Base-by-base conservation (phyloP, 2,888 invertebrate genomes). In the Zygothrica quintamaculata region DNA sequence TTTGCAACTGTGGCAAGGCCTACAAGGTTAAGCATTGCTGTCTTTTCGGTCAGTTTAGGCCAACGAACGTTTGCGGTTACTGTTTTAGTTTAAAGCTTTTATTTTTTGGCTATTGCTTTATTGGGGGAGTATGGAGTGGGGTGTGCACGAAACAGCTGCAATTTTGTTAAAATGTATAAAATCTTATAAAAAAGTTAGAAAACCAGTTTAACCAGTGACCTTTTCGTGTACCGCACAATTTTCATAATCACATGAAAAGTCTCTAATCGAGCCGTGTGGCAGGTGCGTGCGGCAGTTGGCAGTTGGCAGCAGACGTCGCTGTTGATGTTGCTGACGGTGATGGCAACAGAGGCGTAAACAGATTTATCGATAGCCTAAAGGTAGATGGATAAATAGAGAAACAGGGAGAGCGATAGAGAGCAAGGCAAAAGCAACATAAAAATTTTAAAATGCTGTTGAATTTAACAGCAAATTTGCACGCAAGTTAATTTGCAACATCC, bases 1-100 rank as follows among this genome's bases (percentile, higher is more conserved):
- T 60, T 69, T 61, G 85, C 87, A 80, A 87, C 87, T 81, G 80
- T 84, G 80, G 87, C 87, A 81, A 81, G 81, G 85, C 87, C 87
- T 85, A 64, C 87, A 81, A 81, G 87, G 81, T 81, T 87, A 87
- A 65, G 57, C 47, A 58, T 77, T 29, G n/a, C 7, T 29, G 29
- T 5, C 29, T 29, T 7, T 9, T n/a, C 9, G 29, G 57, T 51
- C 39, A 39, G 76, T 66, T 72, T 51, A 52, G 51, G 74, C 13
- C 31, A 16, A 5, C 56, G 64, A 61, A 56, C 65, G 42, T 57
- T 76, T 70, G 81, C 33, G 70, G 65, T 62, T 62, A 36, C 34
- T 37, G 65, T 56, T 60, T 61, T 39, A 57, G 68, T 64, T 66
- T 59, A n/a, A n/a, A n/a, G n/a, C n/a, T n/a, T n/a, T n/a, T n/a